These are phyloP conservation scores for Chiridota heheva DNA, from an alignment of 35 echinoderm and acorn worm genomes.

Conservation along the genomic window DNA sequence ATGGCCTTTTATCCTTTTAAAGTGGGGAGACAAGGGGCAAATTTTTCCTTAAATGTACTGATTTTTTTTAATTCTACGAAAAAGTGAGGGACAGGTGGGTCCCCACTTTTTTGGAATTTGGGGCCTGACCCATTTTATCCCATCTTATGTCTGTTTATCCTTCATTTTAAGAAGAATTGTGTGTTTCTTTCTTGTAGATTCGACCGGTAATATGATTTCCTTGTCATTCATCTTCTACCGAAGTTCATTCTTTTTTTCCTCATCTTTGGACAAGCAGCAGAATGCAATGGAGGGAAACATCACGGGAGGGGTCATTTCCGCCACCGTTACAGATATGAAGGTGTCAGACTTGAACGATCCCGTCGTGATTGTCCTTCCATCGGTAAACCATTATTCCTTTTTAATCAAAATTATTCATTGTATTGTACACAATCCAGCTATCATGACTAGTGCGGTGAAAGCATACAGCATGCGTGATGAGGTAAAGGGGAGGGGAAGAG, in stretches of 20 bases:
- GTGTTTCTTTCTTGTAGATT: neutral
- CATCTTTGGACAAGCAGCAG: slow-evolving; percentile 8
- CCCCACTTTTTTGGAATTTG: no score
- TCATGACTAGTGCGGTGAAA: neutral
- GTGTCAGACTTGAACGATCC: neutral
- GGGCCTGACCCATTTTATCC: no score
- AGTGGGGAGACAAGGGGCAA: no score
- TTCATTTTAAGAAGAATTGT: neutral
- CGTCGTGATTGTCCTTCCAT: slow-evolving; percentile 8
- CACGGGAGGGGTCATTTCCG: slow-evolving; percentile 33
- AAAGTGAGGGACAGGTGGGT: no score
- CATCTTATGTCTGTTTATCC: no score
- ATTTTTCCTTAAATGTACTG: no score
- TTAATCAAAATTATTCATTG: neutral
- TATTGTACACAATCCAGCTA: neutral
- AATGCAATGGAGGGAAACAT: neutral
- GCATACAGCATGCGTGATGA: neutral
- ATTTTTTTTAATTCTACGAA: no score
- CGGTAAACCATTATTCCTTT: neutral
- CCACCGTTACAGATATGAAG: neutral
- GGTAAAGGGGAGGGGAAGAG: neutral
- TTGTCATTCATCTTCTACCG: slow-evolving; percentile 36
- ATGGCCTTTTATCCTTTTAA: no score
- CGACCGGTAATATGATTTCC: neutral
- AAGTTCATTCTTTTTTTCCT: slow-evolving; percentile 24